Conservation (phyloP, 1,140 invertebrate genomes). For the Plutomurus gul region DNA sequence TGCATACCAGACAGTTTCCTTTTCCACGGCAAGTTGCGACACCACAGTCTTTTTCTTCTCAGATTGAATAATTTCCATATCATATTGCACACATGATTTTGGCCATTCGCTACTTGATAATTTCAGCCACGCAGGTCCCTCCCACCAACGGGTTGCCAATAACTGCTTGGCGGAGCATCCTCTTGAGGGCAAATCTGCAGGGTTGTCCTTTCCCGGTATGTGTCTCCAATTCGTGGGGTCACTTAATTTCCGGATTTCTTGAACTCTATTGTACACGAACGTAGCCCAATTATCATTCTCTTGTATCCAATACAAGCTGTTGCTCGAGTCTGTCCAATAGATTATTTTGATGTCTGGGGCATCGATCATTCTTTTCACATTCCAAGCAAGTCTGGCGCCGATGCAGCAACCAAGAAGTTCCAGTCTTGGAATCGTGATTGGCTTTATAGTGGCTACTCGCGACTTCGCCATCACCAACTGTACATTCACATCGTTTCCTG, state of each 20-base stretch:
- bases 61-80: not conserved
- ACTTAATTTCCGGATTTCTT: constrained; percentile 21
- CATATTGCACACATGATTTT: not conserved
- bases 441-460: constrained; percentile 55
- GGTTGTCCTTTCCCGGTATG: constrained; percentile 36
- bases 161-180: not conserved
- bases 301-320: constrained; percentile 33
- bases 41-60: not conserved
- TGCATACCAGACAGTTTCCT: no score
- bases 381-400: constrained; percentile 53
- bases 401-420: constrained; percentile 57
- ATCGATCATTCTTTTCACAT: constrained; percentile 5
- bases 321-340: constrained; percentile 37
- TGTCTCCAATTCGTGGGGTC: constrained; percentile 32
- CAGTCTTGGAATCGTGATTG: constrained; percentile 55
- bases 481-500: not conserved
- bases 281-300: no score
- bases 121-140: not conserved
- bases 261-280: constrained; percentile 38
- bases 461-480: constrained; percentile 55
- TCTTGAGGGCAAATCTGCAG: constrained; percentile 38
- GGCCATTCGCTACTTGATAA: not conserved
- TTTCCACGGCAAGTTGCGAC: no score
- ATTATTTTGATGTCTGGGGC: no score
- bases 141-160: not conserved